phyloP scores from a whole-genome alignment of 2,888 invertebrate species.

The Hesperia comma region DNA sequence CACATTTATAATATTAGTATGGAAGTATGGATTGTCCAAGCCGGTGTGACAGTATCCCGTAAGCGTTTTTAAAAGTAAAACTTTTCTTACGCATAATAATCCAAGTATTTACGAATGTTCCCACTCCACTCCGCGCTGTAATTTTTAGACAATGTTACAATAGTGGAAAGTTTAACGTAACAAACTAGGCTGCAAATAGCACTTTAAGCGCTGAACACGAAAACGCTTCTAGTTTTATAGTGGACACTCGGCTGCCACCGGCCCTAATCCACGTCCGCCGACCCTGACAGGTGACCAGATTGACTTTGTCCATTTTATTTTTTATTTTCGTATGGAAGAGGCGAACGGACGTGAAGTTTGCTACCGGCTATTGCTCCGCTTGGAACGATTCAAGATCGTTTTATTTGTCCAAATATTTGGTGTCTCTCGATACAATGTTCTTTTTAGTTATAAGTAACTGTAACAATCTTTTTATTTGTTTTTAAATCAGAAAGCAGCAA shows the following conservation, averaged over 20 bases:
- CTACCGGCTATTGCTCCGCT: not conserved
- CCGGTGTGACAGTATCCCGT: too few species aligned
- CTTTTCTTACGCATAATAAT: too few species aligned
- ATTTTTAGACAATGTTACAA: slow-evolving; percentile 7
- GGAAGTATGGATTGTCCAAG: too few species aligned
- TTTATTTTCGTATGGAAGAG: not conserved
- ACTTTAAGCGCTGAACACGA: slow-evolving; percentile 41
- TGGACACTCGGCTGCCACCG: slow-evolving; percentile 36
- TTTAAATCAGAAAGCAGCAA: too few species aligned
- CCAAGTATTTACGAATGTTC: too few species aligned
- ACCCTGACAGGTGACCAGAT: slow-evolving; percentile 25
- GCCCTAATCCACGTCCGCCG: slow-evolving; percentile 34
- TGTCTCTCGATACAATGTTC: too few species aligned
- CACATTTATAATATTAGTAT: too few species aligned
- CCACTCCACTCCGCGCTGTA: not conserved
- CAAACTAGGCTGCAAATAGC: slow-evolving; percentile 16
- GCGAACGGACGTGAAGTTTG: not conserved
- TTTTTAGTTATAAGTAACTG: too few species aligned
- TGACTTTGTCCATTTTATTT: not conserved
- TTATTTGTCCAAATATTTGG: too few species aligned
- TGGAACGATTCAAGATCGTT: not conserved
- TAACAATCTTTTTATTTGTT: too few species aligned
- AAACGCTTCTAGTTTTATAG: slow-evolving; percentile 51
- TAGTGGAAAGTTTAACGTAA: slow-evolving; percentile 9
- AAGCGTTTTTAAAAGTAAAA: too few species aligned